A percentile compares a stretch with the other conserved stretches of the same genome.
Conservation (phyloP, 1,140 invertebrate species). For the Acyrthosiphon pisum region DNA sequence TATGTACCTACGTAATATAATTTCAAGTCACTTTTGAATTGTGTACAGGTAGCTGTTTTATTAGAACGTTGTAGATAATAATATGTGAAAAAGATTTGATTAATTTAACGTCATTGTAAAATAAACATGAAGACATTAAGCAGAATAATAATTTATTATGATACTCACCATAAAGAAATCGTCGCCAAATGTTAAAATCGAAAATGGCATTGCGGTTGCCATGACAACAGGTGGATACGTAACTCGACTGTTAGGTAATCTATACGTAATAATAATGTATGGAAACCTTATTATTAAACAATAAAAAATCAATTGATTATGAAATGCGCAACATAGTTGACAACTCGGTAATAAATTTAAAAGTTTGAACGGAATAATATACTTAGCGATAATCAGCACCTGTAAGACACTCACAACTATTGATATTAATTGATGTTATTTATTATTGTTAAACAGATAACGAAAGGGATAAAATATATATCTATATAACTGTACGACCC, state of each 20-base stretch:
- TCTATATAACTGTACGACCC: too few relatives aligned
- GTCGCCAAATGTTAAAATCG: not conserved
- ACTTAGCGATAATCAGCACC: not conserved
- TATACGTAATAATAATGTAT: not conserved
- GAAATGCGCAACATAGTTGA: not conserved
- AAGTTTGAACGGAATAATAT: not conserved
- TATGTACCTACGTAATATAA: too few relatives aligned
- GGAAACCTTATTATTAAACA: not conserved
- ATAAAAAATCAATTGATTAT: constrained; percentile 10
- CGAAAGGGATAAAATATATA: not conserved
- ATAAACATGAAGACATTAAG: not conserved
- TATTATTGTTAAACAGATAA: not conserved
- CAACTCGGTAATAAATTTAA: not conserved
- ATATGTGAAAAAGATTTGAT: too few relatives aligned
- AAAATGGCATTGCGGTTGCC: not conserved
- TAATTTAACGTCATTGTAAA: too few relatives aligned
- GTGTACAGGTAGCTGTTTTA: too few relatives aligned
- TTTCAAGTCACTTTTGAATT: too few relatives aligned
- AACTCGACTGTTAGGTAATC: not conserved
- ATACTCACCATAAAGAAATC: not conserved
- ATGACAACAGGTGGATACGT: not conserved
- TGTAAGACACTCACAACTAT: not conserved
- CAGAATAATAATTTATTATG: not conserved
- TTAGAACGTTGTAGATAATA: too few relatives aligned
- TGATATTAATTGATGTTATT: not conserved